phyloP scores from a whole-genome alignment of 2,797 vertebrate genomes.

The Fundulus diaphanus region DNA sequence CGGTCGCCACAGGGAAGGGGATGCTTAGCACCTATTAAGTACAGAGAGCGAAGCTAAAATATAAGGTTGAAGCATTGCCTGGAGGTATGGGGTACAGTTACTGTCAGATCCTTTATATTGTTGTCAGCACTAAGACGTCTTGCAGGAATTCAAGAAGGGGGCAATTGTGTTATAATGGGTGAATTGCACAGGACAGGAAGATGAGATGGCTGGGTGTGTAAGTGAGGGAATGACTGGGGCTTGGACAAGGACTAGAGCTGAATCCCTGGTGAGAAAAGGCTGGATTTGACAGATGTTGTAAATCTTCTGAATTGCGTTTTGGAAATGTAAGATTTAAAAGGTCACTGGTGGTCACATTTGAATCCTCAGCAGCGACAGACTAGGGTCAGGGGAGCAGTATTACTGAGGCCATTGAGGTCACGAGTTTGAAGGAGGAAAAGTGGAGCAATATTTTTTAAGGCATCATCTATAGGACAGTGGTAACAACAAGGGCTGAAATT shows the following conservation, averaged over 20 bases:
- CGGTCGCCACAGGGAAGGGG: conserved; percentile 65
- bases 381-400: conserved; percentile 41
- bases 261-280: conserved; percentile 64
- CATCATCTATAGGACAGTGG: background rate
- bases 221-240: conserved; percentile 44
- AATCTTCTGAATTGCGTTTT: conserved; percentile 57
- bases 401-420: conserved; percentile 31
- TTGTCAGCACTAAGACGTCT: conserved; percentile 59
- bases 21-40: conserved; percentile 71
- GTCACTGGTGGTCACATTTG: conserved; percentile 49
- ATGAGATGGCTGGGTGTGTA: conserved; percentile 38
- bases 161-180: conserved; percentile 40
- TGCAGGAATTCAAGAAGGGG: conserved; percentile 50
- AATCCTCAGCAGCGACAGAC: conserved; percentile 16
- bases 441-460: background rate
- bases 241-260: conserved; percentile 56
- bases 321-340: conserved; percentile 60
- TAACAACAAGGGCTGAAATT: background rate
- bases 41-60: conserved; percentile 65
- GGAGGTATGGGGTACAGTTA: conserved; percentile 52
- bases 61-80: conserved; percentile 62
- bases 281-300: conserved; percentile 67
- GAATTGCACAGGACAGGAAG: conserved; percentile 39
- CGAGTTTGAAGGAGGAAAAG: conserved; percentile 17
- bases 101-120: conserved; percentile 60